phyloP scores from a whole-genome alignment of 2,888 invertebrate genomes.

The Archips crataeganus region DNA sequence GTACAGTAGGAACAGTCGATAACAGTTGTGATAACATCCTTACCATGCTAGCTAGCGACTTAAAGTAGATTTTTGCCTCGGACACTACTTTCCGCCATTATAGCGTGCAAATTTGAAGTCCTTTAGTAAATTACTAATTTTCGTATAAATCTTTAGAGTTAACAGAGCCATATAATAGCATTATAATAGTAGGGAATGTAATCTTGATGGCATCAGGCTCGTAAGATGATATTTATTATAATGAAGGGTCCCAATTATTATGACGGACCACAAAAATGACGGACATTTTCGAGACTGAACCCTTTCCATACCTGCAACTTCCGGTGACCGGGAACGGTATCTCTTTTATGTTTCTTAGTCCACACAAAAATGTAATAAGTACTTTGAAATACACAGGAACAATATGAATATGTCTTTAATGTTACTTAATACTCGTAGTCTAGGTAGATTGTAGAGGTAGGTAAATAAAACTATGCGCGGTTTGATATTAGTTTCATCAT shows the following conservation, averaged over 20 bases:
- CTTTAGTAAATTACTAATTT: no score
- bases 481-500: no score
- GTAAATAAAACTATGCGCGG: no score
- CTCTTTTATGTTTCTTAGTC: constrained; percentile 2
- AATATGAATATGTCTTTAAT: no score
- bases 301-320: background rate
- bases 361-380: background rate
- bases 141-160: background rate
- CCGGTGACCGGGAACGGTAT: background rate
- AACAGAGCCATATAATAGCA: background rate
- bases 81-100: no score
- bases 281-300: background rate
- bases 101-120: no score
- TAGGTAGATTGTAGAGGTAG: no score
- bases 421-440: no score
- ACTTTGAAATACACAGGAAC: background rate
- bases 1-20: no score
- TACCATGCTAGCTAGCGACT: no score
- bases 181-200: background rate
- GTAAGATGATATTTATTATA: constrained; percentile 7
- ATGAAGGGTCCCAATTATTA: constrained; percentile 11
- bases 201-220: background rate
- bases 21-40: no score
- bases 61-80: no score
- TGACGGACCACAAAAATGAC: background rate